Conservation (phyloP, 2,888 invertebrate species). For the Camponotus fellah region DNA sequence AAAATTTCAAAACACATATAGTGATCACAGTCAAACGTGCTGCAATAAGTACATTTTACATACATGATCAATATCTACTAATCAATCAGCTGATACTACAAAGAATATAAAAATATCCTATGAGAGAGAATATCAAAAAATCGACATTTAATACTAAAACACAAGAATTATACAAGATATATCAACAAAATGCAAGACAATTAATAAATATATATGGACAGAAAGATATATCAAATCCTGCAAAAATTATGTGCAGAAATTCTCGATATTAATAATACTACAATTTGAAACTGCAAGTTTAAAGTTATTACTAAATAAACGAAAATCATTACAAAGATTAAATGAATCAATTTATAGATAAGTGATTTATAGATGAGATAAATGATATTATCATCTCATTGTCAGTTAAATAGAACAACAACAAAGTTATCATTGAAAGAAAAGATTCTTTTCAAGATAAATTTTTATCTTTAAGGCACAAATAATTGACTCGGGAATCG, state of each 20-base stretch:
- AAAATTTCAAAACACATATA: slow-evolving; percentile 8
- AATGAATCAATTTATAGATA: not conserved
- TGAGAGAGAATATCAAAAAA: not conserved
- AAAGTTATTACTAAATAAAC: not conserved
- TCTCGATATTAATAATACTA: not conserved
- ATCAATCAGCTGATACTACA: not conserved
- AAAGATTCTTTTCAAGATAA: not conserved
- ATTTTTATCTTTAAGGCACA: not conserved
- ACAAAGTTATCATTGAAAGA: slow-evolving; percentile 60
- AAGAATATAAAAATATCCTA: not conserved
- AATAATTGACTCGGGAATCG: too few species aligned
- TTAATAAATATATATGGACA: not conserved
- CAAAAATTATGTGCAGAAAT: not conserved
- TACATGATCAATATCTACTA: not conserved
- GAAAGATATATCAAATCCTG: not conserved
- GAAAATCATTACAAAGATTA: not conserved
- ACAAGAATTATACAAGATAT: not conserved
- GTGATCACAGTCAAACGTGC: not conserved
- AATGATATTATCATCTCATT: not conserved
- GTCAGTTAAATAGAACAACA: slow-evolving; percentile 44
- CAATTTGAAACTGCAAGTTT: too few species aligned
- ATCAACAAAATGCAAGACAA: not conserved
- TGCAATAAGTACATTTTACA: not conserved
- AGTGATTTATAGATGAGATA: too few species aligned
- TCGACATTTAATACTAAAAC: slow-evolving; percentile 2